These are phyloP conservation scores for Mercenaria mercenaria DNA, from an alignment of 1,140 invertebrate species.

Conservation along the genomic window DNA sequence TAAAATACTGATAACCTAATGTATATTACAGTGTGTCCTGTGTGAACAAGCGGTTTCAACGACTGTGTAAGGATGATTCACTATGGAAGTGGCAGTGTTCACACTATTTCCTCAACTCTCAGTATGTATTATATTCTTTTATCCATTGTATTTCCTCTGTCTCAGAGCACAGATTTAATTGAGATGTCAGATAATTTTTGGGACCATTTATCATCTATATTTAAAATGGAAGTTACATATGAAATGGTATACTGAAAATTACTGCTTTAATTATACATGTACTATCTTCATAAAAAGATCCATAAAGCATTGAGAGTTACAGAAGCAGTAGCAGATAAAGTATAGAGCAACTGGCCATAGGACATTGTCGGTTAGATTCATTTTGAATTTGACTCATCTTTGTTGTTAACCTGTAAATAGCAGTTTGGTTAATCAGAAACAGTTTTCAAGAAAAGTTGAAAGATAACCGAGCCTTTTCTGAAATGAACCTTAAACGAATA, in stretches of 20 bases:
- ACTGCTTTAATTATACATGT: background rate
- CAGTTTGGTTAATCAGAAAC: too few species aligned
- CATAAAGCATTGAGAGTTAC: too few species aligned
- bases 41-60: constrained; percentile 63
- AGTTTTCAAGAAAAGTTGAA: too few species aligned
- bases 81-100: constrained; percentile 71
- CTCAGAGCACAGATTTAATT: too few species aligned
- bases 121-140: constrained; percentile 63
- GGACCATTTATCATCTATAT: background rate
- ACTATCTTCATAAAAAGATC: background rate
- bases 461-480: too few species aligned
- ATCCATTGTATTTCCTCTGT: background rate
- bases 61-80: constrained; percentile 64
- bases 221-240: background rate
- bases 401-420: too few species aligned
- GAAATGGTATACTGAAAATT: background rate
- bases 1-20: too few species aligned
- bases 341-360: too few species aligned
- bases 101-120: constrained; percentile 68
- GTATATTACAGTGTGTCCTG: constrained; percentile 60
- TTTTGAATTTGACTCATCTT: too few species aligned
- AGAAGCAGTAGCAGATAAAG: too few species aligned
- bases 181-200: background rate
- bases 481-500: too few species aligned
- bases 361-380: too few species aligned